Base-by-base conservation (phyloP, 1,140 invertebrate genomes). In the Plectus sambesii region DNA sequence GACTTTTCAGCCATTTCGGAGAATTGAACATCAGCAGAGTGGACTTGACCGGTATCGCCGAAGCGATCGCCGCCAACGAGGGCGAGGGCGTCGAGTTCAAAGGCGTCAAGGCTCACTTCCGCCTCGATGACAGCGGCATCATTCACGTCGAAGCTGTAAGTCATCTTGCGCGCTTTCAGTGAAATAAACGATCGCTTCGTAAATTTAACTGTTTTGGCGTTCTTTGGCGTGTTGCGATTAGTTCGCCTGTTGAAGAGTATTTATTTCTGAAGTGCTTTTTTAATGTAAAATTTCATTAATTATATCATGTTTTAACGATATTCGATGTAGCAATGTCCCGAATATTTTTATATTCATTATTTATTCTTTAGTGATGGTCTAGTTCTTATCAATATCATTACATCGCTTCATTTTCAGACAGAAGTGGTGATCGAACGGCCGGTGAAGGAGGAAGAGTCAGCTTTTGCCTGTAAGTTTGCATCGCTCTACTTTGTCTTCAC, bases 91-190 rank as follows among this genome's bases (percentile, higher is more conserved):
- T 80, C 4, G 87, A 94, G 68, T 81, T 81, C 24, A 92, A 92
- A 74, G 89, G 92, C 24, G 87, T 97, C 45, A 96, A 97, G 75
- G 88, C 87, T 22, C 89, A 96, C 70, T 98, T 98, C 74, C 74
- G 76, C 41, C 79, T 98, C 77, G 89, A 97, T 66, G 88, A 94
- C 57, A 94, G 85, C 62, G 92, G 92, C n/a, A 72, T 97, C 19
- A 76, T 97, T 30, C 51, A 53, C 15, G 47, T 61, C n/a, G 54
- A 60, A 26, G 12, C 30, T 12, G 30, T 33, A 33, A 17, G 17
- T n/a, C n/a, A n/a, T n/a, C n/a, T n/a, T n/a, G n/a, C n/a, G n/a
- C n/a, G n/a, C n/a, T n/a, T n/a, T n/a, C n/a, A n/a, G n/a, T n/a
- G n/a, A n/a, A n/a, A n/a, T n/a, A n/a, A n/a, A n/a, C n/a, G n/a